These are phyloP conservation scores for Sinocyclocheilus anshuiensis DNA, from an alignment of 2,113 vertebrate genomes.

Conservation along the genomic window DNA sequence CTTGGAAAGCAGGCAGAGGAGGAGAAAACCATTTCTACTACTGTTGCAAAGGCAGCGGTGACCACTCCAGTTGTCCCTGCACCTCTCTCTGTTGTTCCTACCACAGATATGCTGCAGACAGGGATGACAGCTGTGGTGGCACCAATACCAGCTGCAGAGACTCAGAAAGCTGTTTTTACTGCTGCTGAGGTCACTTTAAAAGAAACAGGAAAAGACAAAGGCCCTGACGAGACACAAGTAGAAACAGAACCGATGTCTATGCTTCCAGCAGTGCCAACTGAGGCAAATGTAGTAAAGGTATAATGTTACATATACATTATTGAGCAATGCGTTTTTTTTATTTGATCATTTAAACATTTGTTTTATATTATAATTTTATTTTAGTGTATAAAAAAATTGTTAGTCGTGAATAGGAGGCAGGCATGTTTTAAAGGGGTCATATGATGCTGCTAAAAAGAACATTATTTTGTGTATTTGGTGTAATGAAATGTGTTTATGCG, in stretches of 20 bases:
- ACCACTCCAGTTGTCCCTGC: slow-evolving; percentile 18
- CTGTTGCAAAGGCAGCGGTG: slow-evolving; percentile 10
- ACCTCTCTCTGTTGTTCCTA: not conserved
- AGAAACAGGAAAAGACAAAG: slow-evolving; percentile 18
- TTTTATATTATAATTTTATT: not conserved
- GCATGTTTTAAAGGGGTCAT: too few species aligned
- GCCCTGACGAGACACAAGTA: not conserved
- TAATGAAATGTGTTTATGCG: too few species aligned
- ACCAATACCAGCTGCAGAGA: slow-evolving; percentile 8
- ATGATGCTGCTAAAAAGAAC: too few species aligned
- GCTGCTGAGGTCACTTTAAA: slow-evolving; percentile 9
- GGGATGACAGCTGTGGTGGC: slow-evolving; percentile 4
- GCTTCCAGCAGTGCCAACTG: slow-evolving; percentile 11
- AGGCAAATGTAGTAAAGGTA: slow-evolving; percentile 21
- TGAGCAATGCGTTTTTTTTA: not conserved
- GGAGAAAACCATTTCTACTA: slow-evolving; percentile 37
- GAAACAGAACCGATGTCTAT: not conserved
- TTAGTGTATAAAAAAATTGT: not conserved
- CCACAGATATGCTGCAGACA: slow-evolving; percentile 43
- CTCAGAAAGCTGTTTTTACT: not conserved
- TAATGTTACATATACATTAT: not conserved
- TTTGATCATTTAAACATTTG: not conserved
- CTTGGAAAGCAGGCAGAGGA: slow-evolving; percentile 34
- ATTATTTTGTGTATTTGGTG: too few species aligned
- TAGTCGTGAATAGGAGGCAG: not conserved